These are phyloP conservation scores for Porphyrio hochstetteri DNA, from an alignment of 2,113 vertebrate genomes.

Conservation along the genomic window DNA sequence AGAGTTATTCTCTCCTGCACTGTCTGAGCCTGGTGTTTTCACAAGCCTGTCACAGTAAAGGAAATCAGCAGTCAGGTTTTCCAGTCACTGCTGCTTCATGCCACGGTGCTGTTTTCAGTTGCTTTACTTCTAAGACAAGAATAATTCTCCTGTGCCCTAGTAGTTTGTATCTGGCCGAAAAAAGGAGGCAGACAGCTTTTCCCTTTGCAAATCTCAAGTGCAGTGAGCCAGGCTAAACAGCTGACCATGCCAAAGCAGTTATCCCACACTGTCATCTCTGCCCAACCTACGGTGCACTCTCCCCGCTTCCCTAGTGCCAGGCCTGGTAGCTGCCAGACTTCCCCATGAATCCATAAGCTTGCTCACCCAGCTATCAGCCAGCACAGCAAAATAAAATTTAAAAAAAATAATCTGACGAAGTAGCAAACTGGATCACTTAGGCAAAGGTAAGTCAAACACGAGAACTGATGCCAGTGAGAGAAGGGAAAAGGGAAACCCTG, in stretches of 20 bases:
- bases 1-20: background rate
- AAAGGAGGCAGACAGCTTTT: background rate
- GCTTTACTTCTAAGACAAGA: background rate
- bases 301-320: background rate
- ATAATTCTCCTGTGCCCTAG: background rate
- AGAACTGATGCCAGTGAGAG: background rate
- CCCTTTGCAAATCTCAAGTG: background rate
- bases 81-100: background rate
- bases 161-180: background rate
- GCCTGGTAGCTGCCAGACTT: background rate
- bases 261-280: background rate
- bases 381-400: background rate
- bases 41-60: background rate
- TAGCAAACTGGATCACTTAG: background rate
- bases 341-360: background rate
- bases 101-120: background rate
- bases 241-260: background rate
- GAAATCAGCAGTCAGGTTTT: background rate
- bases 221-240: background rate
- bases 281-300: background rate
- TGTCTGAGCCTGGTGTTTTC: background rate
- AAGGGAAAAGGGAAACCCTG: background rate
- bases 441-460: background rate
- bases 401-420: background rate
- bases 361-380: background rate